Evolutionary conservation across 92 coral and sea anemone genomes (phyloP).

Genomic region (Parazoanthus darwini): DNA sequence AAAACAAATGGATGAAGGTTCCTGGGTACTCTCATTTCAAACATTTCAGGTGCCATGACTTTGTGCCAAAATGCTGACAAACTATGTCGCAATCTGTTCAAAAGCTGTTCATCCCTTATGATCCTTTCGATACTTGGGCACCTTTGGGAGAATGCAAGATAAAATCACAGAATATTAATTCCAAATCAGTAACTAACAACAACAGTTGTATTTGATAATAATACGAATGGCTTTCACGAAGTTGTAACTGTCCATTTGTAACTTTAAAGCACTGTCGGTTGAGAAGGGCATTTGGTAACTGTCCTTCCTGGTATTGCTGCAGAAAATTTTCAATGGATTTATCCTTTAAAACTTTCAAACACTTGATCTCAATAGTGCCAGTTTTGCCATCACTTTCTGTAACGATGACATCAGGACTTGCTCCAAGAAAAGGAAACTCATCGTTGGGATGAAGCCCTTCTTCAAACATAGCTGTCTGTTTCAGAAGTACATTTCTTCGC

Average conservation of each 20-base stretch:
- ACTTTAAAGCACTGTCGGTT: constrained; percentile 47
- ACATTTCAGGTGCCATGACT: constrained; percentile 49
- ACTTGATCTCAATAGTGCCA: constrained; percentile 46
- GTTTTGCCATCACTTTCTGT: constrained; percentile 25
- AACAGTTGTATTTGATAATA: constrained; percentile 51
- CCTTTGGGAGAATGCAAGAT: constrained; percentile 57
- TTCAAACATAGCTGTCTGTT: constrained; percentile 5
- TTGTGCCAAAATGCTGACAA: constrained; percentile 54
- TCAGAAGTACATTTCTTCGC: constrained; percentile 1
- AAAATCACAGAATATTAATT: constrained; percentile 55
- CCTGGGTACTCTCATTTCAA: constrained; percentile 63
- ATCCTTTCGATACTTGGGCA: constrained; percentile 45
- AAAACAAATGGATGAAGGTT: constrained; percentile 49
- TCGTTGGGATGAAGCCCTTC: constrained; percentile 2
- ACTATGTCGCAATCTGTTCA: constrained; percentile 37
- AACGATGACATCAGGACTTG: constrained; percentile 38
- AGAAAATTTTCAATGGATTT: constrained; percentile 43
- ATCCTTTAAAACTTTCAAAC: constrained; percentile 44
- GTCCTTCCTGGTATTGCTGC: constrained; percentile 30
- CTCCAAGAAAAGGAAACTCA: constrained; percentile 45
- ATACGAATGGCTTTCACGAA: constrained; percentile 48
- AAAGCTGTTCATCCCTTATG: constrained; percentile 46
- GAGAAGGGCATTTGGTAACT: constrained; percentile 37
- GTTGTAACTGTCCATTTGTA: constrained; percentile 10
- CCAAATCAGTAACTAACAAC: constrained; percentile 55